Evolutionary conservation across 1,140 invertebrate genomes (phyloP), one percentile per base, ranked within the genome.

Genomic region (Monomorium pharaonis): DNA sequence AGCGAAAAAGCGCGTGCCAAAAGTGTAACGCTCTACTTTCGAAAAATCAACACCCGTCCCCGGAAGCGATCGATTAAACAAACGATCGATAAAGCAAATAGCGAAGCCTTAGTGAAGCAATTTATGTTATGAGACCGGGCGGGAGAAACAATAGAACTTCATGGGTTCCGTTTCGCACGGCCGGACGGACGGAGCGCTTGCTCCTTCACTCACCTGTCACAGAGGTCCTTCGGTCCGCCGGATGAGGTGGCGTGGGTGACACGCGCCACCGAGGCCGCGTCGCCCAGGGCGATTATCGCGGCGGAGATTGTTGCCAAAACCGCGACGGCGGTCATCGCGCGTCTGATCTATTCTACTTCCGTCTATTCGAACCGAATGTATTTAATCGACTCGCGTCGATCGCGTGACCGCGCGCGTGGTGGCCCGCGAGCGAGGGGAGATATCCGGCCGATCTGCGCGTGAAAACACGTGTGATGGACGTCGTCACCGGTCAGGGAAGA

Each of bases 141-240:
- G 67, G 7, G 56, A 4, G 16, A 42, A 3, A 27, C 6, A 27
- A 7, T 21, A 37, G 3, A 37, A 1, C 3, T 27, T 18, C 27
- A 7, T 60, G 12, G 10, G 24, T 14, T 0, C 44, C 2, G 44
- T 44, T 44, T 10, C 44, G 7, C 44, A 10, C 7, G 44, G 7
- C 37, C 44, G 44, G 44, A 10, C 9, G 44, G n/a, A n/a, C n/a
- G n/a, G n/a, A n/a, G n/a, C n/a, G n/a, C n/a, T n/a, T n/a, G 37
- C 37, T 37, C 54, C 88, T 87, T 89, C 63, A 86, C 91, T 90
- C 75, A 92, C 91, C 91, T 92, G 37, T 90, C 24, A 54, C 91
- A 92, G n/a, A 88, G 54, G 62, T 92, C 91, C 60, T n/a, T 54
- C n/a, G 85, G 72, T n/a, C n/a, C n/a, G n/a, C 87, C 86, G 21